Evolutionary conservation across 2,888 invertebrate genomes (phyloP).

Genomic region (Plagiodera versicolora): DNA sequence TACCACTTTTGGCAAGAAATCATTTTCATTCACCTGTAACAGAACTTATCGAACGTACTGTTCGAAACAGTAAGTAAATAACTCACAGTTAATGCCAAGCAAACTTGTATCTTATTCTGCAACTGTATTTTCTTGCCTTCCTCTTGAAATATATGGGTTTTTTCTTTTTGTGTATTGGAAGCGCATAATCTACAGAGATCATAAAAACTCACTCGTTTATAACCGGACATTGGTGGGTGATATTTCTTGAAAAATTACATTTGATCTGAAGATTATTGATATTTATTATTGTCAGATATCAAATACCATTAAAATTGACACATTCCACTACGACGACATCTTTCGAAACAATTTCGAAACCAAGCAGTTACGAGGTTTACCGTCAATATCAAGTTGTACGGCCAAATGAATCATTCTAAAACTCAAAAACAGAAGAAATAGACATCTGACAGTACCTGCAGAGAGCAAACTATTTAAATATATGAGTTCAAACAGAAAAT

Average conservation of each 20-base stretch:
- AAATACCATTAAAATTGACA: background rate
- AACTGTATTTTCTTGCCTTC: slow-evolving; percentile 67
- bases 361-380: no score
- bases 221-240: slow-evolving; percentile 61
- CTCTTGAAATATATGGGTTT: slow-evolving; percentile 67
- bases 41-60: slow-evolving; percentile 9
- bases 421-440: no score
- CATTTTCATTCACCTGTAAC: slow-evolving; percentile 66
- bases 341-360: background rate
- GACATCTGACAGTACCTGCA: no score
- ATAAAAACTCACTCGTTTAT: slow-evolving; percentile 70
- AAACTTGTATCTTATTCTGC: slow-evolving; percentile 66
- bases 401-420: no score
- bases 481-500: no score
- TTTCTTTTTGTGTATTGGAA: slow-evolving; percentile 66
- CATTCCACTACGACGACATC: background rate
- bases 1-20: slow-evolving; percentile 69
- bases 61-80: background rate
- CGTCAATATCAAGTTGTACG: no score
- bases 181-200: slow-evolving; percentile 72
- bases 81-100: slow-evolving; percentile 64
- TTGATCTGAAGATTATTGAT: slow-evolving; percentile 27
- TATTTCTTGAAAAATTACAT: slow-evolving; percentile 19
- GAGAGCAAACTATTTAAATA: no score
- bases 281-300: slow-evolving; percentile 17